These are phyloP conservation scores for Empis livida DNA, from an alignment of 2,888 invertebrate species.

Conservation along the genomic window DNA sequence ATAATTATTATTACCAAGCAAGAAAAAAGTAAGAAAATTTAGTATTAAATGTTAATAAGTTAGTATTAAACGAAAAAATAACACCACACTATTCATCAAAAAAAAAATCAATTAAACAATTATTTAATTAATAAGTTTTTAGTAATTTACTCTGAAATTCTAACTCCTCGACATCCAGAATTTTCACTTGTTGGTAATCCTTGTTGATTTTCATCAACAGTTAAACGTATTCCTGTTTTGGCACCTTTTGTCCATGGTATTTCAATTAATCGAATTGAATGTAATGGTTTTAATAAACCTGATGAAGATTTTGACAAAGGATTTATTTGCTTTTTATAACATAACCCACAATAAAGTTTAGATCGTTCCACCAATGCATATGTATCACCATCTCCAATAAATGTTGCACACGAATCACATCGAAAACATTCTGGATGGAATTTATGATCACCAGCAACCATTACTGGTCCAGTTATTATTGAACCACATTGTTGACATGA, in stretches of 20 bases:
- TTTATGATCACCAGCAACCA: constrained; percentile 90
- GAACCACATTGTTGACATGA: constrained; percentile 74
- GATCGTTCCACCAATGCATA: constrained; percentile 86
- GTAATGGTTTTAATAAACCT: constrained; percentile 42
- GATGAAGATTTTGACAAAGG: constrained; percentile 8
- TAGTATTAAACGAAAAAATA: not conserved
- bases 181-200: constrained; percentile 20
- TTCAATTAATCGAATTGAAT: constrained; percentile 73
- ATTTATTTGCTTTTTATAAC: constrained; percentile 61
- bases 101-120: not conserved
- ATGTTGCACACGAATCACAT: constrained; percentile 65
- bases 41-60: not conserved
- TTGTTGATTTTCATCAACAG: constrained; percentile 22
- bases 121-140: constrained; percentile 13
- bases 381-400: constrained; percentile 84
- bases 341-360: constrained; percentile 70
- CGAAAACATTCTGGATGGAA: constrained; percentile 95
- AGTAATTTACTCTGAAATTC: constrained; percentile 51
- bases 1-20: constrained; percentile 33
- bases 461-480: constrained; percentile 64
- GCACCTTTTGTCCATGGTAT: constrained; percentile 49
- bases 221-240: constrained; percentile 50
- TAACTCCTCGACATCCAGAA: constrained; percentile 46
- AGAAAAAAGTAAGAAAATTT: constrained; percentile 10
- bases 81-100: not conserved